Evolutionary conservation across 37 sponge, comb jelly and placozoan genomes (phyloP).

Genomic region (Aphrocallistes beatrix): DNA sequence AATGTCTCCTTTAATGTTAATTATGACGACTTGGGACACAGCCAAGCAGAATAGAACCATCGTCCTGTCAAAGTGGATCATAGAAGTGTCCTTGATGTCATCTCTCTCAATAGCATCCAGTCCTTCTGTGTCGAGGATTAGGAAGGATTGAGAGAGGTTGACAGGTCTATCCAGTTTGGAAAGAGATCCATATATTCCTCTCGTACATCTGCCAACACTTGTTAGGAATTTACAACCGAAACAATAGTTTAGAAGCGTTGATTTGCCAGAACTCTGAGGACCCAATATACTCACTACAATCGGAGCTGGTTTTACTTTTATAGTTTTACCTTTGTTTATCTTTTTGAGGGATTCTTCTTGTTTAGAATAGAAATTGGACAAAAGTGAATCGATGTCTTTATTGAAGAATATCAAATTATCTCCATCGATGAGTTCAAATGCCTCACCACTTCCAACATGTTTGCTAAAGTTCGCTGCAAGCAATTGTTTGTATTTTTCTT

Average conservation of each 20-base stretch:
- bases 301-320: not conserved
- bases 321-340: not conserved
- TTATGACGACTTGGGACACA: not conserved
- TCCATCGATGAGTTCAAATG: not conserved
- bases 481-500: not conserved
- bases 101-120: not conserved
- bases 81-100: not conserved
- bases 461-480: not conserved
- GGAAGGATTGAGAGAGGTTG: not conserved
- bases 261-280: not conserved
- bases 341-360: not conserved
- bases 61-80: constrained; percentile 9
- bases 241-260: not conserved
- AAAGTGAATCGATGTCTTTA: not conserved
- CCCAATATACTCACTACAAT: constrained; percentile 1
- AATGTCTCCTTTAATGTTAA: not conserved
- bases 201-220: not conserved
- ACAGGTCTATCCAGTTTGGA: not conserved
- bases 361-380: not conserved
- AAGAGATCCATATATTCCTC: not conserved
- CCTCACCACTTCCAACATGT: not conserved
- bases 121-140: constrained; percentile 6
- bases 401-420: not conserved
- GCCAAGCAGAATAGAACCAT: not conserved
- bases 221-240: constrained; percentile 13